Conservation (phyloP, 2,888 invertebrate genomes). For the Cerastoderma edule region DNA sequence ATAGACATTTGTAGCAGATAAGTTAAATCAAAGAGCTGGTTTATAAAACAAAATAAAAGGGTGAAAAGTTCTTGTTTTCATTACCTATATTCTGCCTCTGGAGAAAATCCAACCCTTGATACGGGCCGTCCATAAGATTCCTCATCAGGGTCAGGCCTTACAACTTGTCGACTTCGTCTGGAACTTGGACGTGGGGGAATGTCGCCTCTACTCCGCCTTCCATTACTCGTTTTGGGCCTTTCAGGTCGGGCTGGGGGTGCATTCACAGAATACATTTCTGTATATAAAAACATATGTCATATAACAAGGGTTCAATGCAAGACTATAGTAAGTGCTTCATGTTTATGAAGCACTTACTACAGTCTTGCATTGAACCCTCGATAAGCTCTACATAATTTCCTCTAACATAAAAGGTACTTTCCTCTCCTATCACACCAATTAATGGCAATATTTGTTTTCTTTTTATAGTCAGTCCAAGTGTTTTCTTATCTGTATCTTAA, state of each 20-base stretch:
- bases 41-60: not conserved
- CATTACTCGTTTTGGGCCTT: slow-evolving; percentile 64
- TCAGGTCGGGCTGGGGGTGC: slow-evolving; percentile 52
- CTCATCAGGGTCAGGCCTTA: slow-evolving; percentile 39
- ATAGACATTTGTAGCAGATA: not conserved
- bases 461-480: no score
- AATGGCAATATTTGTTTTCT: no score
- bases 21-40: not conserved
- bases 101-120: slow-evolving; percentile 67
- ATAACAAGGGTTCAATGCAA: no score
- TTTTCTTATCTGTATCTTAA: no score
- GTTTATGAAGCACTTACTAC: no score
- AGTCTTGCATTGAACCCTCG: no score
- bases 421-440: no score
- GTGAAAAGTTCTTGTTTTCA: no score
- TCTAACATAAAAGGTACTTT: no score
- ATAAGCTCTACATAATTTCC: no score
- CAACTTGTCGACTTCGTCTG: slow-evolving; percentile 44
- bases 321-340: no score
- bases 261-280: slow-evolving; percentile 58
- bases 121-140: slow-evolving; percentile 62
- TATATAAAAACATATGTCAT: slow-evolving; percentile 6
- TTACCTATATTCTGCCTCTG: slow-evolving; percentile 66
- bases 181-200: slow-evolving; percentile 58
- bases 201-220: slow-evolving; percentile 41